Evolutionary conservation across 2,797 vertebrate species (phyloP), one percentile per base, ranked within the genome.

Genomic region (Brotogeris chrysoptera): DNA sequence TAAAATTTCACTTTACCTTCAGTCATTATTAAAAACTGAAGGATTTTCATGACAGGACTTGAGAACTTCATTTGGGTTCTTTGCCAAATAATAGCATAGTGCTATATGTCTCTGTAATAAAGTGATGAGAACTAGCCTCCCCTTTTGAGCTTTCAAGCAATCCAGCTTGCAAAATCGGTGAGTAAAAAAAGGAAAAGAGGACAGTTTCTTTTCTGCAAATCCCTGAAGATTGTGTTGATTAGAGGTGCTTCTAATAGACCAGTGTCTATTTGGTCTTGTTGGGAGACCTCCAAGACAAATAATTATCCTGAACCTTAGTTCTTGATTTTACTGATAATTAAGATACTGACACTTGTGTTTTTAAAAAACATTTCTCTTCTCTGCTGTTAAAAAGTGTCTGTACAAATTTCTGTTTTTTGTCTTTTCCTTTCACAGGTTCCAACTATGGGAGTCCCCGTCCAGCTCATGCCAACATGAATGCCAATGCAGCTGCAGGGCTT

Each of bases 361-460:
- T 60, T 9, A 14, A 80, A 76, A 87, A 0, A 14, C 1, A 4
- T 8, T 57, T 57, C 5, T 34, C 20, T 92, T 25, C 83, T 21
- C 43, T 9, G 3, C 25, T 24, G 5, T 16, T 81, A 76, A 41
- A 82, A 44, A 78, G 13, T 1, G 0, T 2, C n/a, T 74, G 69
- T 27, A 39, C 32, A 4, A 23, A 23, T 87, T n/a, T 30, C 30
- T 59, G 24, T 23, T 30, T 55, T 24, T 23, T 4, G 1, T 47
- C 10, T 20, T 55, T 46, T 60, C 17, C 91, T 63, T 87, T 52
- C 65, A 13, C 90, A 98, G 98, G 98, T 98, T 98, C 98, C 95
- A 98, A 99, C 98, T 99, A 99, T 98, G 99, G 99, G 97, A 99
- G 99, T 96, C 99, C 99, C 19, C 98, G 99, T 30, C 97, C 99